These are phyloP conservation scores for Paguma larvata DNA, from an alignment of 2,797 vertebrate species.

Conservation along the genomic window DNA sequence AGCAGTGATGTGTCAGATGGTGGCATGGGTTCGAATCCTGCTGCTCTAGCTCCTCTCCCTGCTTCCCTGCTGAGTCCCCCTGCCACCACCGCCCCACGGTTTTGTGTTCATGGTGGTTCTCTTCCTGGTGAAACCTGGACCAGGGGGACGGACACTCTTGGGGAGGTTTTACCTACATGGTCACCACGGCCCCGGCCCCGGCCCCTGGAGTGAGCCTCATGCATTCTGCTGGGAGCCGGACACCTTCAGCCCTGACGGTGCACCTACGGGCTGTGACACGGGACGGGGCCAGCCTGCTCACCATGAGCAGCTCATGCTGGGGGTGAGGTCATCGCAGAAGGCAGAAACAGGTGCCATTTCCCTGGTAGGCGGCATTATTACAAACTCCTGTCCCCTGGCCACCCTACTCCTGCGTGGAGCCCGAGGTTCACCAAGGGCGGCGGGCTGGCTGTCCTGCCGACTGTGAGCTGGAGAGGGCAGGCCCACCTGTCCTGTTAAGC, in stretches of 20 bases:
- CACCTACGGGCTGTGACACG: neutral
- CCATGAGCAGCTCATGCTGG: neutral
- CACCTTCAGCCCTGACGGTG: neutral
- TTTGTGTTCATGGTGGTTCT: accelerated
- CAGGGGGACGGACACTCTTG: neutral
- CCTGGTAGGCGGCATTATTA: accelerated
- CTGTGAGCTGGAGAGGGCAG: accelerated
- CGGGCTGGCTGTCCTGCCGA: neutral
- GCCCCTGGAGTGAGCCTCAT: accelerated
- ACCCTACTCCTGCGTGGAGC: neutral
- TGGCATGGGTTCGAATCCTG: neutral
- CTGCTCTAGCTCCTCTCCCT: accelerated
- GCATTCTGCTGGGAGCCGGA: accelerated
- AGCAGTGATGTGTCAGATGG: no score
- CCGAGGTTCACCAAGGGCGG: neutral
- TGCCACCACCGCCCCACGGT: accelerated
- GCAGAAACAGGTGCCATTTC: neutral
- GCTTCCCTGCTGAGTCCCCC: accelerated
- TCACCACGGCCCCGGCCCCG: accelerated
- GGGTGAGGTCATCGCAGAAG: neutral
- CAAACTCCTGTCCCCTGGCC: no score
- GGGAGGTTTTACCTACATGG: no score
- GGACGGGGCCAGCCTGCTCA: accelerated
- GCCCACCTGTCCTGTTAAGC: neutral
- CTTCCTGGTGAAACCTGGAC: neutral